phyloP scores from a whole-genome alignment of 1,140 invertebrate species.

The Papilio polytes region DNA sequence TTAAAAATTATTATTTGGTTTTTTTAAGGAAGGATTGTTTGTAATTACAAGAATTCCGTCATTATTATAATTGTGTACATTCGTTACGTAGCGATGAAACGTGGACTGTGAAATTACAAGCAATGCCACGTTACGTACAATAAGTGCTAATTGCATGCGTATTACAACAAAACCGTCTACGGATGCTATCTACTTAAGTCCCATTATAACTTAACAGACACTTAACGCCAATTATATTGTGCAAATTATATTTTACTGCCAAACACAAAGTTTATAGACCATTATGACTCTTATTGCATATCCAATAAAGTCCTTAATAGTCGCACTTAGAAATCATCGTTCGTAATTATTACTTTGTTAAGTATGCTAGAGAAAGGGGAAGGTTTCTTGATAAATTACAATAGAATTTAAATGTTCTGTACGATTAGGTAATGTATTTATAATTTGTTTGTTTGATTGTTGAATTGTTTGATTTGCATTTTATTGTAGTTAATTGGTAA shows the following conservation, averaged over 20 bases:
- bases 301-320: constrained; percentile 39
- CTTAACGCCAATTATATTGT: constrained; percentile 76
- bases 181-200: constrained; percentile 77
- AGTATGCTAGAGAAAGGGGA: constrained; percentile 68
- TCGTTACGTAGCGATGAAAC: constrained; percentile 54
- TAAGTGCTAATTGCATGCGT: constrained; percentile 72
- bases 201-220: constrained; percentile 80
- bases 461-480: constrained; percentile 74
- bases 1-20: background rate
- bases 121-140: constrained; percentile 56
- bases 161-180: constrained; percentile 68
- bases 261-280: background rate
- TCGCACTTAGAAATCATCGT: constrained; percentile 29
- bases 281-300: constrained; percentile 48
- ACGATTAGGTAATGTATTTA: constrained; percentile 78
- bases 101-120: constrained; percentile 64
- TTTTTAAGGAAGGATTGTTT: constrained; percentile 32
- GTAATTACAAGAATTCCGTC: constrained; percentile 61
- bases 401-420: constrained; percentile 79
- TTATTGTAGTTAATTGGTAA: constrained; percentile 79
- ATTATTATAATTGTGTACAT: constrained; percentile 62
- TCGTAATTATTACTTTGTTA: constrained; percentile 48
- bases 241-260: constrained; percentile 43
- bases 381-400: constrained; percentile 79
- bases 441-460: constrained; percentile 83